Conservation (phyloP, 2,888 invertebrate species). For the Phymatocera aterrima region DNA sequence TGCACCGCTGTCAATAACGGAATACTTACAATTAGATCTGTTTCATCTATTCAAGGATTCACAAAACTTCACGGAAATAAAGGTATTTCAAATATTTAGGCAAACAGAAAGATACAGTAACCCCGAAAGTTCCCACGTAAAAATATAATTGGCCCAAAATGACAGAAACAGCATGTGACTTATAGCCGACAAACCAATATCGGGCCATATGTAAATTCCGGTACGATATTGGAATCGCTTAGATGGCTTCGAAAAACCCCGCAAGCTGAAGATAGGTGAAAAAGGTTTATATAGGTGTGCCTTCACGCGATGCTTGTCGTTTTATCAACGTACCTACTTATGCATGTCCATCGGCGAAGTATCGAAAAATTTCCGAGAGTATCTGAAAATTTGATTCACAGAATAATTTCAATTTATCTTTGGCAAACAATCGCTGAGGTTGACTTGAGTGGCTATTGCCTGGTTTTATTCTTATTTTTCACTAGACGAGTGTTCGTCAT, state of each 20-base stretch:
- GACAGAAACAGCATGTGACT: slow-evolving; percentile 11
- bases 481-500: background rate
- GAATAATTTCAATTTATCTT: background rate
- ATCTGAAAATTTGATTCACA: background rate
- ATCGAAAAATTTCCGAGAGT: background rate
- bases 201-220: slow-evolving; percentile 43
- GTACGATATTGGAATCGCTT: slow-evolving; percentile 46
- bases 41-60: background rate
- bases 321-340: too few relatives aligned
- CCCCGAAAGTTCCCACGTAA: background rate
- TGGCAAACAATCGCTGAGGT: background rate
- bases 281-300: background rate
- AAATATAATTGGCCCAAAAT: slow-evolving; percentile 10
- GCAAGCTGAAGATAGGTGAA: slow-evolving; percentile 26
- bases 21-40: background rate
- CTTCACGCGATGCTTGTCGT: background rate
- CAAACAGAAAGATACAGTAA: background rate
- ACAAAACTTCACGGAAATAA: background rate
- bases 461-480: too few relatives aligned
- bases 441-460: background rate
- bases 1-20: too few relatives aligned
- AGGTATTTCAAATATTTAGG: background rate
- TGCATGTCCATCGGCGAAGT: background rate
- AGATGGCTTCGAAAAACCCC: background rate
- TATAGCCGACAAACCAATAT: slow-evolving; percentile 44